Evolutionary conservation across 2,113 vertebrate species (phyloP).

Genomic region (Pandion haliaetus): DNA sequence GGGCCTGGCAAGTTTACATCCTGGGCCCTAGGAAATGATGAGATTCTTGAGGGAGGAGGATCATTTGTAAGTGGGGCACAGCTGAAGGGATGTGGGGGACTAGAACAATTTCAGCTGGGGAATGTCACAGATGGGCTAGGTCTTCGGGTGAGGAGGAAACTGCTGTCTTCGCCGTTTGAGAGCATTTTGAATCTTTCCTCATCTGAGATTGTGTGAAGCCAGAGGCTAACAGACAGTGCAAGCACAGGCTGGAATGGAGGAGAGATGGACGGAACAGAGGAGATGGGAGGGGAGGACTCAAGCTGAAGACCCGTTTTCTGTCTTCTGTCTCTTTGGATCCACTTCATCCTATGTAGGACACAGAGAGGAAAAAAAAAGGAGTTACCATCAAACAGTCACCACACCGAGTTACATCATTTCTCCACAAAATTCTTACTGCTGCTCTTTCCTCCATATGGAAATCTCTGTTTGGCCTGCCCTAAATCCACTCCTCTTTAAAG

Average conservation of each 20-base stretch:
- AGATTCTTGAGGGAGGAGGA: background rate
- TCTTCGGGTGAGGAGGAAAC: background rate
- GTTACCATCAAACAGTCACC: background rate
- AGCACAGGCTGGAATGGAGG: slow-evolving; percentile 61
- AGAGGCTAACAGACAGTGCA: slow-evolving; percentile 49
- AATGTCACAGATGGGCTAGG: background rate
- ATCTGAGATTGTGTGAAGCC: slow-evolving; percentile 58
- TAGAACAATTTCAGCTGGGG: background rate
- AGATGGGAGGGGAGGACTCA: slow-evolving; percentile 56
- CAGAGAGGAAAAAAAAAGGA: background rate
- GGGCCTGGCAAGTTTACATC: background rate
- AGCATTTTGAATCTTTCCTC: slow-evolving; percentile 42
- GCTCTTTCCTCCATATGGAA: background rate
- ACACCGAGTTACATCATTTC: background rate
- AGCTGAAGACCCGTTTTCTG: slow-evolving; percentile 79
- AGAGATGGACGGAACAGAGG: slow-evolving; percentile 42
- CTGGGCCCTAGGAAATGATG: background rate
- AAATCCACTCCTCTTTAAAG: background rate
- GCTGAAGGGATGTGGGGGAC: background rate
- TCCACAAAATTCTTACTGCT: background rate
- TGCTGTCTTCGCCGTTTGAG: slow-evolving; percentile 21
- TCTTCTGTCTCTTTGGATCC: slow-evolving; percentile 82
- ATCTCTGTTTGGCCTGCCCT: background rate
- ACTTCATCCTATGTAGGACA: slow-evolving; percentile 71
- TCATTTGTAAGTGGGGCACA: background rate